phyloP scores from a whole-genome alignment of 2,113 vertebrate genomes.

The Pipra filicauda region DNA sequence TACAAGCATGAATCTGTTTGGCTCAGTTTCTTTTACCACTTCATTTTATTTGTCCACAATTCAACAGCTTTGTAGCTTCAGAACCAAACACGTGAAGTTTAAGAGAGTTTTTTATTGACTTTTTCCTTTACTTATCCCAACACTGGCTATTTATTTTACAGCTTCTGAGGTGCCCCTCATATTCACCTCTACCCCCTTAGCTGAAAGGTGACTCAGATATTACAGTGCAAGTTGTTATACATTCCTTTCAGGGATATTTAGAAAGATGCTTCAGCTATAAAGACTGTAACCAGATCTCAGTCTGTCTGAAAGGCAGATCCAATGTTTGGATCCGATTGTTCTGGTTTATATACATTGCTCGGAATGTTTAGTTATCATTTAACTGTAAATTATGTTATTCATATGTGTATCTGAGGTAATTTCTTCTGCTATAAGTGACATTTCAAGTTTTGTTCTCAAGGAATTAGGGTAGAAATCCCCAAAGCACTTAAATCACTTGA shows the following conservation, averaged over 20 bases:
- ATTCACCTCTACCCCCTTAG: not conserved
- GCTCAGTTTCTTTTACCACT: not conserved
- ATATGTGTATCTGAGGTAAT: not conserved
- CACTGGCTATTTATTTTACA: not conserved
- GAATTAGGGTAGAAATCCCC: not conserved
- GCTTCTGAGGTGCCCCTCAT: not conserved
- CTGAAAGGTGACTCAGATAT: conserved; percentile 12
- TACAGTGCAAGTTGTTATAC: not conserved
- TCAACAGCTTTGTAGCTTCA: not conserved
- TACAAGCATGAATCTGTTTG: not conserved
- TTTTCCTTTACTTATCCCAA: not conserved
- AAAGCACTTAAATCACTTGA: not conserved
- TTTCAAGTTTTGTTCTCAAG: not conserved
- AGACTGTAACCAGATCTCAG: conserved; percentile 27
- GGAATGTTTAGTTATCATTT: conserved; percentile 17
- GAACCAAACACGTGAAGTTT: not conserved
- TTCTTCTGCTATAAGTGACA: not conserved
- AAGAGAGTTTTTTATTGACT: not conserved
- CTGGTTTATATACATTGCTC: conserved; percentile 8
- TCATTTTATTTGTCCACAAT: not conserved
- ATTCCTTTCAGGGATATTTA: conserved; percentile 15
- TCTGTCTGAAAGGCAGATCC: not conserved
- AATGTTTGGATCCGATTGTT: conserved; percentile 22
- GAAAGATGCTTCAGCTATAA: not conserved
- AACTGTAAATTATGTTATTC: not conserved